These are phyloP conservation scores for Nothobranchius kuhntae DNA, from an alignment of 2,113 vertebrate genomes.

Conservation along the genomic window DNA sequence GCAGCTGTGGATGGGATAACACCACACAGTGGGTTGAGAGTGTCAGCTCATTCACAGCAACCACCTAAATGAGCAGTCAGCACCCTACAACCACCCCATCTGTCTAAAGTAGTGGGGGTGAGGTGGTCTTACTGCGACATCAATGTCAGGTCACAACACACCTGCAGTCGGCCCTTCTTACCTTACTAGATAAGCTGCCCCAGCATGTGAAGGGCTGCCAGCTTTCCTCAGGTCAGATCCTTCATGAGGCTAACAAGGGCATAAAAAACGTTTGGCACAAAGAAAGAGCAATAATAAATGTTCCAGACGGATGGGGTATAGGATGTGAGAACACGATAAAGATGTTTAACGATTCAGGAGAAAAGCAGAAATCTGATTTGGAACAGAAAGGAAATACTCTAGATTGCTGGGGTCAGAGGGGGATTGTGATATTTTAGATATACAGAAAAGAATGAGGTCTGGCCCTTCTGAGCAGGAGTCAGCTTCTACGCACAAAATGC, in stretches of 20 bases:
- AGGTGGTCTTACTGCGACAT: slow-evolving; percentile 1
- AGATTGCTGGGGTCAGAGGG: background rate
- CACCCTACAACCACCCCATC: slow-evolving; percentile 8
- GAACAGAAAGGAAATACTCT: slow-evolving; percentile 11
- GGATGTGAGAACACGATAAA: background rate
- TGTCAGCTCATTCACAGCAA: slow-evolving; percentile 9
- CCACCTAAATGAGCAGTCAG: slow-evolving; percentile 19
- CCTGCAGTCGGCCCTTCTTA: background rate
- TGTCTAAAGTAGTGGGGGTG: background rate
- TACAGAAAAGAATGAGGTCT: slow-evolving; percentile 6
- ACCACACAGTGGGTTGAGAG: background rate
- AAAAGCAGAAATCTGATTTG: slow-evolving; percentile 4
- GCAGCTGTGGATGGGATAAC: background rate
- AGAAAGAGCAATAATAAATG: background rate
- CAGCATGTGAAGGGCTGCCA: slow-evolving; percentile 1
- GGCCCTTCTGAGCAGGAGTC: slow-evolving; percentile 10
- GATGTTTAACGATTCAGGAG: background rate
- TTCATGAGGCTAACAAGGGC: background rate
- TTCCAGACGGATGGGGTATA: background rate
- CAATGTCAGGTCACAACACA: slow-evolving; percentile 3
- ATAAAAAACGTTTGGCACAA: background rate
- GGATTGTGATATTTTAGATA: slow-evolving; percentile 17
- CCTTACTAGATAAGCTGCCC: background rate
- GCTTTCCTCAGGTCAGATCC: background rate
- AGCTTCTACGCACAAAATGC: background rate